Evolutionary conservation across 1,140 invertebrate genomes (phyloP).

Genomic region (Goniozus legneri): DNA sequence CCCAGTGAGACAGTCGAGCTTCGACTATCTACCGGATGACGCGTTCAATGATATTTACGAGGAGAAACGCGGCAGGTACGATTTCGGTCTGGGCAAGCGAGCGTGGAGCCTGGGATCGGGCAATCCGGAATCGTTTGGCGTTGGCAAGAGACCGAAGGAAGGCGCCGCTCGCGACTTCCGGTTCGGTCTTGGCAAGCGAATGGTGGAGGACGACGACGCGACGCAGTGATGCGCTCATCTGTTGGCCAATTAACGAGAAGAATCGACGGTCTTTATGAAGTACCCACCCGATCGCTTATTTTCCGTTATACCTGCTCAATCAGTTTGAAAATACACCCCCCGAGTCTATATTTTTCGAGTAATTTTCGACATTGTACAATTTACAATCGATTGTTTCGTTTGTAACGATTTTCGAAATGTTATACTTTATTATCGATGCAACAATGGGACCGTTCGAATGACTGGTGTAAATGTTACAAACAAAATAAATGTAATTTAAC

Average conservation of each 20-base stretch:
- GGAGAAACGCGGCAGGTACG: constrained; percentile 34
- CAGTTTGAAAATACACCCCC: not conserved
- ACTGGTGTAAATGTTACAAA: not conserved
- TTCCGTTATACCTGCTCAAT: not conserved
- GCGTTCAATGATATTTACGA: constrained; percentile 17
- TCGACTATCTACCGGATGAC: constrained; percentile 18
- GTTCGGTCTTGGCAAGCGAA: constrained; percentile 47
- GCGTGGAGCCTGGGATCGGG: not conserved
- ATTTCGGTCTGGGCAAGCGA: constrained; percentile 47
- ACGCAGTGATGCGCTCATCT: constrained; percentile 11
- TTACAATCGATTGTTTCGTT: too few species aligned
- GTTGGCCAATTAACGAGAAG: too few species aligned
- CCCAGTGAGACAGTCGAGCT: not conserved
- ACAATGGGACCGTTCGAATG: not conserved
- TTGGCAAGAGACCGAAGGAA: constrained; percentile 22
- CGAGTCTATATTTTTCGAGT: too few species aligned
- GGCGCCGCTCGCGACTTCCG: constrained; percentile 35
- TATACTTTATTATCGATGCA: too few species aligned
- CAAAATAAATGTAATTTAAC: not conserved
- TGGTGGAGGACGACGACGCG: constrained; percentile 25
- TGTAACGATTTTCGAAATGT: too few species aligned
- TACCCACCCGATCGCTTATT: too few species aligned
- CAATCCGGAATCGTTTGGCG: constrained; percentile 6
- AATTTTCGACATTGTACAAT: too few species aligned
- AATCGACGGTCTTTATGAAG: not conserved